Conservation (phyloP, 2,888 invertebrate genomes). For the Epirrita christyi region DNA sequence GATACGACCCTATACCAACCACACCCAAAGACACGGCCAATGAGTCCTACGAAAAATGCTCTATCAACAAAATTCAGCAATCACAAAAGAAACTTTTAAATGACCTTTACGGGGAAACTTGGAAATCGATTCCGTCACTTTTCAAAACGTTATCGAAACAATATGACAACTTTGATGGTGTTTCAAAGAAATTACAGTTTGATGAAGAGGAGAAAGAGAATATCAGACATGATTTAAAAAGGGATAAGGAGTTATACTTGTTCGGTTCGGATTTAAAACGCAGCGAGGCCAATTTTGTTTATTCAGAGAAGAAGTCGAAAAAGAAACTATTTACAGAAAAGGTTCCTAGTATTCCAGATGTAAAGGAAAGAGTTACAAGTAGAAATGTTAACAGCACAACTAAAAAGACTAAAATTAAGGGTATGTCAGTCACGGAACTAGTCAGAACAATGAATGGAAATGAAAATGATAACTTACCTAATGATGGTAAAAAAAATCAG, state of each 20-base stretch:
- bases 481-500: not conserved
- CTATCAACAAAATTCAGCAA: conserved; percentile 67
- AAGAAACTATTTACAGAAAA: conserved; percentile 70
- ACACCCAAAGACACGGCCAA: conserved; percentile 68
- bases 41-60: conserved; percentile 70
- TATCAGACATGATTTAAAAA: conserved; percentile 56
- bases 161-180: conserved; percentile 54
- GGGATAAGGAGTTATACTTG: conserved; percentile 64
- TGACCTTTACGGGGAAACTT: conserved; percentile 82
- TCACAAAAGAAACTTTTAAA: conserved; percentile 75
- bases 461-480: not conserved
- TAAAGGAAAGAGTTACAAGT: conserved; percentile 49
- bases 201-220: conserved; percentile 75
- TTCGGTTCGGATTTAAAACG: conserved; percentile 66
- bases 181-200: conserved; percentile 66
- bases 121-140: conserved; percentile 79
- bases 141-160: conserved; percentile 65
- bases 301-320: conserved; percentile 63
- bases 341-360: conserved; percentile 64
- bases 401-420: conserved; percentile 59
- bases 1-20: conserved; percentile 59
- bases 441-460: conserved; percentile 60
- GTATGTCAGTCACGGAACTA: conserved; percentile 68
- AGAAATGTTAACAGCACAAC: conserved; percentile 60
- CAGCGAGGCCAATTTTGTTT: conserved; percentile 45